Evolutionary conservation across 1,140 invertebrate genomes (phyloP).

Genomic region (Papilio xuthus): DNA sequence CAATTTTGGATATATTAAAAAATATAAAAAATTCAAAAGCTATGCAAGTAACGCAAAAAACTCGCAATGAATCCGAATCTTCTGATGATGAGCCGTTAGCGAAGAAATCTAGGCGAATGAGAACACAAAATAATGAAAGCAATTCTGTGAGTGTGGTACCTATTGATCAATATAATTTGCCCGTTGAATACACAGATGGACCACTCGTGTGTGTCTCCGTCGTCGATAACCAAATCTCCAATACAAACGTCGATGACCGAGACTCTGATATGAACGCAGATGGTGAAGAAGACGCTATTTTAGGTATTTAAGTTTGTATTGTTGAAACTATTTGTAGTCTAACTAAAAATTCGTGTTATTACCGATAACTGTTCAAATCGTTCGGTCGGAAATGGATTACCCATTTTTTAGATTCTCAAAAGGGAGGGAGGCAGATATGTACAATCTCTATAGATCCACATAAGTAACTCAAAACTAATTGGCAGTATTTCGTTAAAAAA

Average conservation of each 20-base stretch:
- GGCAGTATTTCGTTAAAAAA: too few species aligned
- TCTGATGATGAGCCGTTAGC: slow-evolving; percentile 72
- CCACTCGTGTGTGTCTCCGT: not conserved
- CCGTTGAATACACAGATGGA: slow-evolving; percentile 4
- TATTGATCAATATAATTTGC: not conserved
- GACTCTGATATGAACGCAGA: not conserved
- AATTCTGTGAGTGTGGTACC: not conserved
- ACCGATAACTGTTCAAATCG: too few species aligned
- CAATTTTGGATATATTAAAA: slow-evolving; percentile 13
- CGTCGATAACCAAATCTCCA: not conserved
- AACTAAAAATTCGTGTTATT: too few species aligned
- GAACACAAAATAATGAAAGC: not conserved
- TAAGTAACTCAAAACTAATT: too few species aligned
- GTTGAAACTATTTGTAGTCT: not conserved
- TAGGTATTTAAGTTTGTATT: slow-evolving; percentile 4
- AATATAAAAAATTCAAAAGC: not conserved
- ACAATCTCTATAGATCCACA: too few species aligned
- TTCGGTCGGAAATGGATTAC: too few species aligned
- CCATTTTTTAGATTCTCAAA: too few species aligned
- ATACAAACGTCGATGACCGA: not conserved
- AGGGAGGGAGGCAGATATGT: too few species aligned
- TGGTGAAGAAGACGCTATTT: not conserved
- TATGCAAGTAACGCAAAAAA: not conserved
- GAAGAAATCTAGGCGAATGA: slow-evolving; percentile 56
- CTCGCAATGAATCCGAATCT: slow-evolving; percentile 42